Percentiles rank a stretch among this genome's conserved stretches.
Evolutionary conservation across 37 sponge, comb jelly and placozoan genomes (phyloP).

Genomic region (Halisarca cf. caerulea): DNA sequence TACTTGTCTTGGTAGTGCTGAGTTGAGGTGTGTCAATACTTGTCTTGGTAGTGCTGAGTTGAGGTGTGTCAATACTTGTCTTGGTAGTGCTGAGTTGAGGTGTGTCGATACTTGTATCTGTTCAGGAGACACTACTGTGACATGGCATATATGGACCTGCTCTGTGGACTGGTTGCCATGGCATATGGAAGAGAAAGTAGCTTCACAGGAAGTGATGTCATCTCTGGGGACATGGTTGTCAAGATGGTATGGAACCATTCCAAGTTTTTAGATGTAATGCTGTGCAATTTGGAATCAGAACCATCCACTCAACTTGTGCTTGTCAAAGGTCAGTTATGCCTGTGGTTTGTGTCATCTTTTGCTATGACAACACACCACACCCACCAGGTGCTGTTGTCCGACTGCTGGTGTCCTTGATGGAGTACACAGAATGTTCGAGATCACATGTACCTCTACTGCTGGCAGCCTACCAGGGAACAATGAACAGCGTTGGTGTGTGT

Average conservation of each 20-base stretch:
- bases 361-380: not conserved
- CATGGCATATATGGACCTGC: not conserved
- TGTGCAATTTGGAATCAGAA: conserved; percentile 10
- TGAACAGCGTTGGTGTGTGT: conserved; percentile 33
- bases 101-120: not conserved
- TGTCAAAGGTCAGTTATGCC: conserved; percentile 23
- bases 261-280: conserved; percentile 38
- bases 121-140: not conserved
- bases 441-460: conserved; percentile 41
- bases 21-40: no score
- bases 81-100: no score
- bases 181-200: not conserved
- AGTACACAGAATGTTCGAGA: not conserved
- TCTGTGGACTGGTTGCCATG: not conserved
- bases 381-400: conserved; percentile 44
- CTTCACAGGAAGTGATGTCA: conserved; percentile 16
- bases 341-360: not conserved
- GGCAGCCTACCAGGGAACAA: conserved; percentile 61
- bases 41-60: no score
- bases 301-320: not conserved
- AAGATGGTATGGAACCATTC: conserved; percentile 68
- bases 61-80: no score
- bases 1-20: no score
- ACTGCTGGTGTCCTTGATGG: conserved; percentile 49
- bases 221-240: not conserved